Conservation (phyloP, 2,888 invertebrate genomes). For the Epirrita christyi region DNA sequence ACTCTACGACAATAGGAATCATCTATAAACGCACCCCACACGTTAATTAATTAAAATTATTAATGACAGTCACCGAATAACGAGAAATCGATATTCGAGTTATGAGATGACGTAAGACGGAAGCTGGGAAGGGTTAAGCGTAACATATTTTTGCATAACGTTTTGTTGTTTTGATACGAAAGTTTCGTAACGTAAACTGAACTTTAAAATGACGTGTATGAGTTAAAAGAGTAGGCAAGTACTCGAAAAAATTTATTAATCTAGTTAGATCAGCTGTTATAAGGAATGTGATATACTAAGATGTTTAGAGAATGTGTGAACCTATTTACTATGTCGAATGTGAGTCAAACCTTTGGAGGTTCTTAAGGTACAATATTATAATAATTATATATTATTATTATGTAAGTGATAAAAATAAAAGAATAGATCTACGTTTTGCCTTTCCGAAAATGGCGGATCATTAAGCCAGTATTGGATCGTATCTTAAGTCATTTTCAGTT, state of each 20-base stretch:
- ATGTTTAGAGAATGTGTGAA: too few relatives aligned
- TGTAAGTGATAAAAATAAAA: too few relatives aligned
- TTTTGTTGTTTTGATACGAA: neutral
- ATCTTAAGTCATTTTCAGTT: constrained; percentile 74
- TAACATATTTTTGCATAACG: constrained; percentile 8
- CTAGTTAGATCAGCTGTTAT: too few relatives aligned
- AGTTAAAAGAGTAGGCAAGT: neutral
- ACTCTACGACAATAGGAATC: constrained; percentile 44
- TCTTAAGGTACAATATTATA: too few relatives aligned
- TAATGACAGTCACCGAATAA: constrained; percentile 75
- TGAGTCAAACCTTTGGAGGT: too few relatives aligned
- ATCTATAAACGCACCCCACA: constrained; percentile 40
- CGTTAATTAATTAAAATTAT: constrained; percentile 81
- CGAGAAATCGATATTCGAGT: constrained; percentile 71
- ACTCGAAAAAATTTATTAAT: too few relatives aligned
- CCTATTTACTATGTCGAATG: too few relatives aligned
- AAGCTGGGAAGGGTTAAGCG: constrained; percentile 26
- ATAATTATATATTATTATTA: too few relatives aligned
- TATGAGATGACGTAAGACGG: constrained; percentile 32
- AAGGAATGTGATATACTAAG: too few relatives aligned
- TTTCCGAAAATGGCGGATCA: constrained; percentile 48
- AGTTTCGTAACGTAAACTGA: neutral
- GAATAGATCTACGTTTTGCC: too few relatives aligned
- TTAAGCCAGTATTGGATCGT: constrained; percentile 65
- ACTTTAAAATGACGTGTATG: too few relatives aligned